Evolutionary conservation across 2,888 invertebrate genomes (phyloP).

Genomic region (Panzeria rudis): DNA sequence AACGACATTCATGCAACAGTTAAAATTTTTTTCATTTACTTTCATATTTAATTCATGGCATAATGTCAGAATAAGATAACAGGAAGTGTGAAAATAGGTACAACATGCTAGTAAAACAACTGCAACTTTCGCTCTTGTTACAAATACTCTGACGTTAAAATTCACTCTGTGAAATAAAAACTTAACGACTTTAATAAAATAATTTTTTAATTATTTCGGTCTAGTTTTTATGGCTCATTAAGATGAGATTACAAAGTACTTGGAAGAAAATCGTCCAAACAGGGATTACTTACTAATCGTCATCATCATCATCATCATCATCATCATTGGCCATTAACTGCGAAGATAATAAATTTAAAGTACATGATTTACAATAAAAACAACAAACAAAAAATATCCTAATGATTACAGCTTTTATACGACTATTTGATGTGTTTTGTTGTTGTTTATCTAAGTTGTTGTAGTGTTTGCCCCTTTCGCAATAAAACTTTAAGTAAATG

Average conservation of each 20-base stretch:
- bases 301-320: constrained; percentile 3
- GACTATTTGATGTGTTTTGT: neutral
- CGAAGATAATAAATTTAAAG: neutral
- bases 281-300: neutral
- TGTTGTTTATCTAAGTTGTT: constrained; percentile 4
- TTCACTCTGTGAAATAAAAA: neutral
- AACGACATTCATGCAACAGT: neutral
- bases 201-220: neutral
- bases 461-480: neutral
- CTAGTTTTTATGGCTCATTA: constrained; percentile 51
- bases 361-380: neutral
- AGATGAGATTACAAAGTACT: constrained; percentile 59
- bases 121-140: neutral
- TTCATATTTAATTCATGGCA: neutral
- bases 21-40: neutral
- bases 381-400: neutral
- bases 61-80: neutral
- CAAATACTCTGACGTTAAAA: neutral
- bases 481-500: constrained; percentile 27
- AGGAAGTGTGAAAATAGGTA: neutral
- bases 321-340: constrained; percentile 1
- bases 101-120: neutral
- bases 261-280: neutral
- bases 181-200: neutral
- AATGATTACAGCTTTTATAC: constrained; percentile 15